These are phyloP conservation scores for Leucopsar rothschildi DNA, from an alignment of 2,113 vertebrate genomes.

Conservation along the genomic window DNA sequence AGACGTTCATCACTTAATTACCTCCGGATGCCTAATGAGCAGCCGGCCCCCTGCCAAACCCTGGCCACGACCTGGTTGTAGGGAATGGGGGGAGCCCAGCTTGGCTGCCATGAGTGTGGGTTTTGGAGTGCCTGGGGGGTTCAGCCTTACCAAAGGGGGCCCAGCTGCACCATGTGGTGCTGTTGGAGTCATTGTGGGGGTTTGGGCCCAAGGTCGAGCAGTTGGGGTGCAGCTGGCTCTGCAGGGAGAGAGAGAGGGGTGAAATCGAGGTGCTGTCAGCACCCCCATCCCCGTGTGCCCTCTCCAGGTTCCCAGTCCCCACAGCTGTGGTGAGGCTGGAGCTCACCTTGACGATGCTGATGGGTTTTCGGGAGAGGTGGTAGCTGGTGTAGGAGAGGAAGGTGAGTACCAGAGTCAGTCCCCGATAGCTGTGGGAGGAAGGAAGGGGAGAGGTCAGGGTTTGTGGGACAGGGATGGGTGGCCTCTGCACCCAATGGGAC, in stretches of 20 bases:
- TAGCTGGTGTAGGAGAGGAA: slow-evolving; percentile 93
- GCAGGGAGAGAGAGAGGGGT: not conserved
- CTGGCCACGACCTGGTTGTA: rapidly evolving
- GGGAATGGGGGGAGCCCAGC: not conserved
- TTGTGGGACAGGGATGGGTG: not conserved
- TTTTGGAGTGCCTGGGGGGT: not conserved
- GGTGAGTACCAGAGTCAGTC: slow-evolving; percentile 86
- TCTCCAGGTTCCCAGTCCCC: not conserved
- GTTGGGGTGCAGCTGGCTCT: slow-evolving; percentile 93
- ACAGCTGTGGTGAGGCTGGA: rapidly evolving
- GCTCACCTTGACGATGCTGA: slow-evolving; percentile 94
- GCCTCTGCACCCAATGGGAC: not conserved
- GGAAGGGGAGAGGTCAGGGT: rapidly evolving
- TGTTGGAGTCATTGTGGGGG: slow-evolving; percentile 74
- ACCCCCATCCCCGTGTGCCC: too few relatives aligned
- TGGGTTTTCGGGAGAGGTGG: slow-evolving; percentile 94
- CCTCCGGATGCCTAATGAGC: not conserved
- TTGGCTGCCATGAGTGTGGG: rapidly evolving
- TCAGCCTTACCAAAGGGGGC: slow-evolving; percentile 86
- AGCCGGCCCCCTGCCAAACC: not conserved
- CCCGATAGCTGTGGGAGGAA: slow-evolving; percentile 79
- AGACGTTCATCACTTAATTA: not conserved
- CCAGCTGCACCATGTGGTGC: slow-evolving; percentile 91
- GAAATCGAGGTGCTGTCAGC: not conserved
- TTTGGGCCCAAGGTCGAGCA: slow-evolving; percentile 75